These are phyloP conservation scores for Drosophila phalerata DNA, from an alignment of 2,888 invertebrate genomes.

Conservation along the genomic window DNA sequence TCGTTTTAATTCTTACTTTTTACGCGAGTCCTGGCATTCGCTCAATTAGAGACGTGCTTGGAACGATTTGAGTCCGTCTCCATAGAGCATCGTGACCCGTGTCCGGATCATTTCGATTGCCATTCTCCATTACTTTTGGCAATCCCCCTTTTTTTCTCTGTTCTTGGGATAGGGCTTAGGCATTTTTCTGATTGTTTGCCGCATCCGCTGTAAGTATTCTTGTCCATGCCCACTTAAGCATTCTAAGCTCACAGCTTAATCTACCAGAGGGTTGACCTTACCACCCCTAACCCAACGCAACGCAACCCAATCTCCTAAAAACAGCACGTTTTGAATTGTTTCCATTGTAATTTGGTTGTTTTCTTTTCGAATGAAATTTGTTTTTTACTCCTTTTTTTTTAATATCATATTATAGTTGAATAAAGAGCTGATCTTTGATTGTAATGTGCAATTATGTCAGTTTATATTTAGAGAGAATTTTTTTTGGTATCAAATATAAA, in stretches of 20 bases:
- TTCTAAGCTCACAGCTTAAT: slow-evolving; percentile 76
- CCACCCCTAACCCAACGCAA: slow-evolving; percentile 18
- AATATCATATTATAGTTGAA: too few relatives aligned
- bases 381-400: too few relatives aligned
- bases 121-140: slow-evolving; percentile 50
- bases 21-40: slow-evolving; percentile 54
- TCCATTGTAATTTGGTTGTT: slow-evolving; percentile 50
- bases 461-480: too few relatives aligned
- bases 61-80: slow-evolving; percentile 23
- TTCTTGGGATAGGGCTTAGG: slow-evolving; percentile 62
- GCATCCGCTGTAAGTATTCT: slow-evolving; percentile 49
- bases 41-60: slow-evolving; percentile 73
- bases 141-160: slow-evolving; percentile 44
- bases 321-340: slow-evolving; percentile 51
- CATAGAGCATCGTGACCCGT: slow-evolving; percentile 53
- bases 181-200: slow-evolving; percentile 48
- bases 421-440: too few relatives aligned
- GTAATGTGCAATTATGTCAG: too few relatives aligned
- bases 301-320: not conserved
- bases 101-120: slow-evolving; percentile 33
- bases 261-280: slow-evolving; percentile 67
- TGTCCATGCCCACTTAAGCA: slow-evolving; percentile 74
- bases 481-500: too few relatives aligned
- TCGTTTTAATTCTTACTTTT: slow-evolving; percentile 73
- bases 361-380: not conserved